phyloP scores from a whole-genome alignment of 2,888 invertebrate species.

The Heliconius ismenius region DNA sequence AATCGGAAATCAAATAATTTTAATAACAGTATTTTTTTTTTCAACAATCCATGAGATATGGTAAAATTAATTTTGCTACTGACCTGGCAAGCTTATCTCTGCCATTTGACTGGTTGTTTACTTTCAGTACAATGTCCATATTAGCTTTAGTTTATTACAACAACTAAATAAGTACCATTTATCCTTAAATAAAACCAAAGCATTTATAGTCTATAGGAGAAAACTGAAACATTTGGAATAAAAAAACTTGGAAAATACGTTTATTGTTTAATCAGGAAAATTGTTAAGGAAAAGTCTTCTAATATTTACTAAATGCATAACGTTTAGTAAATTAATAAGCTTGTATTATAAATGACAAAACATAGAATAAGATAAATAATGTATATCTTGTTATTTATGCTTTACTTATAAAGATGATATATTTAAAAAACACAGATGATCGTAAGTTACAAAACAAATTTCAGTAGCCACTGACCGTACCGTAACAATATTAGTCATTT shows the following conservation, averaged over 20 bases:
- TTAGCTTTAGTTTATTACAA: background rate
- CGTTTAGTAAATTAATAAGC: background rate
- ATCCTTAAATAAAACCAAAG: background rate
- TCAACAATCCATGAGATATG: background rate
- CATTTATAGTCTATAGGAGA: background rate
- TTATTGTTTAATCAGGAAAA: conserved; percentile 17
- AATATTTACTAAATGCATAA: background rate
- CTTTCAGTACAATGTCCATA: conserved; percentile 77
- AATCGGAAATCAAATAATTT: background rate
- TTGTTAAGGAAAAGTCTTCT: background rate
- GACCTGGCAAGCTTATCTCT: conserved; percentile 82
- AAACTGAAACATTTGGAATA: background rate
- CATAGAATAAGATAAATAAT: background rate
- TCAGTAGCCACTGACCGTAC: background rate
- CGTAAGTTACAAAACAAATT: background rate
- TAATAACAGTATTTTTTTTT: background rate
- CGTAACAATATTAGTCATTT: background rate
- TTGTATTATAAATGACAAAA: background rate
- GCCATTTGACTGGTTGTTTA: conserved; percentile 81
- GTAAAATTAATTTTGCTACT: conserved; percentile 37
- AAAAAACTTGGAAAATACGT: background rate
- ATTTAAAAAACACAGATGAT: background rate
- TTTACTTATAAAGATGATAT: background rate
- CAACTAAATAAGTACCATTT: background rate
- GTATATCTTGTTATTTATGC: background rate